Evolutionary conservation across 2,113 vertebrate genomes (phyloP), one percentile per base, ranked within the genome.

Genomic region (Myotis brandtii): DNA sequence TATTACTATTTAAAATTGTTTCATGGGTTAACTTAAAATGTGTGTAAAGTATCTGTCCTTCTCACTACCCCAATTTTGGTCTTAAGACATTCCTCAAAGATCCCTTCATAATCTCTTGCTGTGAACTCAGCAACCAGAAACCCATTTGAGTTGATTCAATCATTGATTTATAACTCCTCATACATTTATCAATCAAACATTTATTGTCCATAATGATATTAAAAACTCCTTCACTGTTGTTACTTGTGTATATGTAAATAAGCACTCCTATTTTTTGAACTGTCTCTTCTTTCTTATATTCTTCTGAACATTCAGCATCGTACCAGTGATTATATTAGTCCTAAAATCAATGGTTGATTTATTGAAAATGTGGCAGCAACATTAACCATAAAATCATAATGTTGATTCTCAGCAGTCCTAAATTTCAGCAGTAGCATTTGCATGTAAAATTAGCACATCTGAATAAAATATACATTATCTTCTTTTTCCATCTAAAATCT

Each of bases 391-490:
- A 79, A 91, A 73, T 91, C 30, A 93, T 13, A 75, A 6, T 83
- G 32, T 54, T 77, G 66, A 37, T 23, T 75, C 25, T 76, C 25
- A 90, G 62, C 48, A 79, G 25, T n/a, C 34, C 30, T 73, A 91
- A 79, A 80, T 56, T 40, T 93, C 52, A 91, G 62, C 21, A 66
- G 73, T n/a, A 59, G 20, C 20, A 73, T 66, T 46, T 59, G 37
- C 84, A 82, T 84, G 8, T 50, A 83, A 86, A 91, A 79, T 80
- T 48, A 90, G 20, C 12, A 70, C 21, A 84, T 13, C 40, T 85
- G 30, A 85, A 92, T 85, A 50, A 81, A 87, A 86, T 76, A 48
- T 77, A 85, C 52, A 37, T 73, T 66, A 89, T 70, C 87, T 90
- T 92, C 27, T 56, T 64, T 64, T 77, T 67, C 56, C 16, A 70